These are phyloP conservation scores for Lucifuga dentata DNA, from an alignment of 2,113 vertebrate species.

Conservation along the genomic window DNA sequence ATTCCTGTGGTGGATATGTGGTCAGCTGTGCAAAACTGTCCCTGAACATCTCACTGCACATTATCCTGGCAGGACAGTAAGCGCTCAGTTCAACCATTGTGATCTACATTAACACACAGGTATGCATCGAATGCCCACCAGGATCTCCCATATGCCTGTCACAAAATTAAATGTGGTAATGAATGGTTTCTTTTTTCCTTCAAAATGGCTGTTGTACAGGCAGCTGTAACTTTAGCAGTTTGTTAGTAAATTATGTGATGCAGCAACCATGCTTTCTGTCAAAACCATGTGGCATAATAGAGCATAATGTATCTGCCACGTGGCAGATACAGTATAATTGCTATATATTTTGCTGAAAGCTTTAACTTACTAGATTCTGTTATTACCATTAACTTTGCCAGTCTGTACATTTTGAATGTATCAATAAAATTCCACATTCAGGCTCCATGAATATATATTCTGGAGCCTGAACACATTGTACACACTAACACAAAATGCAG, in stretches of 20 bases:
- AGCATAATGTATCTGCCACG: no score
- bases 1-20: slow-evolving; percentile 39
- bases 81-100: background rate
- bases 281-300: background rate
- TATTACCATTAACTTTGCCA: no score
- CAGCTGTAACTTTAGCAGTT: background rate
- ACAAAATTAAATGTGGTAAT: background rate
- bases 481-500: no score
- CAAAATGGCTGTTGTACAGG: background rate
- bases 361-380: no score
- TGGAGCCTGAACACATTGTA: no score
- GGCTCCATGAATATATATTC: no score
- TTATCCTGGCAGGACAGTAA: background rate
- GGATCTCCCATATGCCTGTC: background rate
- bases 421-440: no score
- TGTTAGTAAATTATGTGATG: background rate
- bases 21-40: slow-evolving; percentile 35
- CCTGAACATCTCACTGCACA: slow-evolving; percentile 27
- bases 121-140: background rate
- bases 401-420: no score
- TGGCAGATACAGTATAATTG: no score
- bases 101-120: slow-evolving; percentile 15
- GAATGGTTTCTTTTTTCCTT: background rate
- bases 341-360: no score
- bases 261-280: slow-evolving; percentile 1